Evolutionary conservation across 1,140 invertebrate species (phyloP).

Genomic region (Mesaphorura yosii): DNA sequence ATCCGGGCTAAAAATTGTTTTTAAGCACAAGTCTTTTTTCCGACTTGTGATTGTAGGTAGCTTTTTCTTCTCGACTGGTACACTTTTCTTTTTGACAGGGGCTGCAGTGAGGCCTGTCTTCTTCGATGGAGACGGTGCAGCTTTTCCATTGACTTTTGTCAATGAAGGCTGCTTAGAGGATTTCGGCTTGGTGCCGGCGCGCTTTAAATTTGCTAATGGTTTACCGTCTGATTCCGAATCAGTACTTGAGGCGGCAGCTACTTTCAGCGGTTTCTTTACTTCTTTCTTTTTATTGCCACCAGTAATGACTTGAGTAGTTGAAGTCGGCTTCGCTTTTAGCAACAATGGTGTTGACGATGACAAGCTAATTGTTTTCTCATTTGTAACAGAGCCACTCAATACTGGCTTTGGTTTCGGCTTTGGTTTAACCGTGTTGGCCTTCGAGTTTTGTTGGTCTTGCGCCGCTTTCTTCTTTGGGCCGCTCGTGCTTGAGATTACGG

Average conservation of each 20-base stretch:
- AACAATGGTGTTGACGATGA: neutral
- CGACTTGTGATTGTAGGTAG: conserved; percentile 5
- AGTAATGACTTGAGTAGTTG: neutral
- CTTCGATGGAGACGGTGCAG: neutral
- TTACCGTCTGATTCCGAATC: conserved; percentile 10
- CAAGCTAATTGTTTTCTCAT: conserved; percentile 16
- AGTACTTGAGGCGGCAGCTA: neutral
- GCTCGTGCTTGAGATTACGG: no score
- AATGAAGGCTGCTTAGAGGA: neutral
- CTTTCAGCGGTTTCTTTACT: neutral
- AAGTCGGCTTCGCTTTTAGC: neutral
- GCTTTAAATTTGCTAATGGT: conserved; percentile 8
- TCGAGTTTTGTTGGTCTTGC: conserved; percentile 8
- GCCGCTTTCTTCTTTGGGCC: no score
- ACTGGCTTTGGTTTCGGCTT: conserved; percentile 2
- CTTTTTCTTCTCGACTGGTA: neutral
- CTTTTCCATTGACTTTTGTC: neutral
- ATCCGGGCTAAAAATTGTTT: conserved; percentile 25
- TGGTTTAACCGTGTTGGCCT: conserved; percentile 7
- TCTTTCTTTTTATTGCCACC: neutral
- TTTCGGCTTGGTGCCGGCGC: conserved; percentile 6
- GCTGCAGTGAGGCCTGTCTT: neutral
- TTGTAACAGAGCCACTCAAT: conserved; percentile 18
- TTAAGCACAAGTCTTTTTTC: conserved; percentile 11
- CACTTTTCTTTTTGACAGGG: conserved; percentile 1